phyloP scores from a whole-genome alignment of 2,113 vertebrate genomes.

The Myiozetetes cayanensis region DNA sequence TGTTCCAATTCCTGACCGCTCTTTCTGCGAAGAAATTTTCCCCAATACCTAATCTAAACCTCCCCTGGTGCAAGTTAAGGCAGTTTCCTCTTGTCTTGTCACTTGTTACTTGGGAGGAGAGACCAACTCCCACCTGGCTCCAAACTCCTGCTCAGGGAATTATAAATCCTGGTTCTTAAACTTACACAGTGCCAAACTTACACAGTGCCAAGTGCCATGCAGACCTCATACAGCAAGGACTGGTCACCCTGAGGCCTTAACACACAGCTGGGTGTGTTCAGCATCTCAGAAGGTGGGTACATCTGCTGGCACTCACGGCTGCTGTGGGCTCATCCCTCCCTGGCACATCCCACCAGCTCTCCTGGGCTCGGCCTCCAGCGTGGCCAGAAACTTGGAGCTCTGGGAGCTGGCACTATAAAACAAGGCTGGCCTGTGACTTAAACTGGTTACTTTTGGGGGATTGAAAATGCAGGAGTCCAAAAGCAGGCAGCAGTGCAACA shows the following conservation, averaged over 20 bases:
- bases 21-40: not conserved
- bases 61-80: not conserved
- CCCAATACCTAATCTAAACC: not conserved
- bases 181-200: too few relatives aligned
- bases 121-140: not conserved
- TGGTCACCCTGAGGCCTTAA: not conserved
- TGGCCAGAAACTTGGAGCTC: not conserved
- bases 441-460: not conserved
- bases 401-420: not conserved
- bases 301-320: not conserved
- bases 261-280: not conserved
- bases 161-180: not conserved
- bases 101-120: not conserved
- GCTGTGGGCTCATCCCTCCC: not conserved
- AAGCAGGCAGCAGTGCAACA: rapidly evolving
- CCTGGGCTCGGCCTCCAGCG: not conserved
- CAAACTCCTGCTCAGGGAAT: not conserved
- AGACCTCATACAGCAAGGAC: not conserved
- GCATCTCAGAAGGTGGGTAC: not conserved
- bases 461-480: not conserved
- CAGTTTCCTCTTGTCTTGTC: not conserved
- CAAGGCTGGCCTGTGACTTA: not conserved
- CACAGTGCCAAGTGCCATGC: rapidly evolving
- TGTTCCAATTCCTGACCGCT: not conserved
- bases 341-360: not conserved